phyloP scores from a whole-genome alignment of 2,888 invertebrate genomes.

The Drosophila yooni region DNA sequence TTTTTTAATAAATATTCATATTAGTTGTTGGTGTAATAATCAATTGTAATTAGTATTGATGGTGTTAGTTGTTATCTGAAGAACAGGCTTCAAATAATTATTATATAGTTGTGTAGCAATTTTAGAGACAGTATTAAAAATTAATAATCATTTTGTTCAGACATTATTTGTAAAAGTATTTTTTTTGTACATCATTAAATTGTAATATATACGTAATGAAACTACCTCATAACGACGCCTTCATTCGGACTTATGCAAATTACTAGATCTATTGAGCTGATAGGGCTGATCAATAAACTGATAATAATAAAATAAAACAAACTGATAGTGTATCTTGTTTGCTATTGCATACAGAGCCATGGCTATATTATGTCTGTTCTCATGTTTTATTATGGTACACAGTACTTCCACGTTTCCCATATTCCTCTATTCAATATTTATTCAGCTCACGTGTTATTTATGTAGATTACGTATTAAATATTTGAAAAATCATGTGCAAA shows the following conservation, averaged over 20 bases:
- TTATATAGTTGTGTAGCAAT: neutral
- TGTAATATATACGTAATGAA: neutral
- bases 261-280: slow-evolving; percentile 4
- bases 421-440: neutral
- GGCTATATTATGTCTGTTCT: neutral
- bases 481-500: neutral
- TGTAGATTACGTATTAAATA: neutral
- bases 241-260: neutral
- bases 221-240: neutral
- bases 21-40: slow-evolving; percentile 8
- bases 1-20: slow-evolving; percentile 11
- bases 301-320: slow-evolving; percentile 6
- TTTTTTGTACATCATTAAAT: neutral
- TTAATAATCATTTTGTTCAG: neutral
- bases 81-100: slow-evolving; percentile 1
- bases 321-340: slow-evolving; percentile 4
- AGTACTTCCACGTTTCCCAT: neutral
- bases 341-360: neutral
- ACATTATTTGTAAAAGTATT: neutral
- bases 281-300: slow-evolving; percentile 12
- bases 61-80: slow-evolving; percentile 3
- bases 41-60: slow-evolving; percentile 8
- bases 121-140: neutral
- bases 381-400: neutral
- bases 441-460: neutral